Evolutionary conservation across 1,140 invertebrate genomes (phyloP).

Genomic region (Tetramorium alpestre): DNA sequence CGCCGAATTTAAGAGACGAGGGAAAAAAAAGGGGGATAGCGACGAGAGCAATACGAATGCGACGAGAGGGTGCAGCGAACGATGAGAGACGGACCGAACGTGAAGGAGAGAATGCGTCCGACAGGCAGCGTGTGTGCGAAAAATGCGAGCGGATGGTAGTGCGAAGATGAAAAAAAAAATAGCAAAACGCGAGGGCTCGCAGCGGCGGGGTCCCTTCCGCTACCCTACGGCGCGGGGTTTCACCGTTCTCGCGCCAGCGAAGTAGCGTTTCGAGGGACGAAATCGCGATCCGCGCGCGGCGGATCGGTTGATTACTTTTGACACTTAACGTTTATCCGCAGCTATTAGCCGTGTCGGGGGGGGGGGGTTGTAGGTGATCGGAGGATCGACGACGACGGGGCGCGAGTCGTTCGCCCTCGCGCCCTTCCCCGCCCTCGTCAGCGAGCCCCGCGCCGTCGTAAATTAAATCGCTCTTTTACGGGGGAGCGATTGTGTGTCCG

Average conservation of each 20-base stretch:
- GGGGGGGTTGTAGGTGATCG: neutral
- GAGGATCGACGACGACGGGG: neutral
- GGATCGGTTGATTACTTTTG: neutral
- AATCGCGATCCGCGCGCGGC: neutral
- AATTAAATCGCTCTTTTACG: neutral
- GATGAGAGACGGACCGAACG: neutral
- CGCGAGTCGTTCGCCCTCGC: neutral
- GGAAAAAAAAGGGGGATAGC: neutral
- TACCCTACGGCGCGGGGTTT: conserved; percentile 2
- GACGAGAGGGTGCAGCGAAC: neutral
- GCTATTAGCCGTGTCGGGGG: conserved; percentile 11
- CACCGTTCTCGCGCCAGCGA: neutral
- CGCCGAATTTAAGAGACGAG: neutral
- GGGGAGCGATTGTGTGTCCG: conserved; percentile 7
- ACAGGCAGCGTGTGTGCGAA: neutral
- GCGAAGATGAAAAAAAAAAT: conserved; percentile 3
- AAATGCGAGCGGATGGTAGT: neutral
- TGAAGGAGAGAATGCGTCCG: neutral
- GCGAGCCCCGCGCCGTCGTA: neutral
- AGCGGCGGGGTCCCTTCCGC: conserved; percentile 7
- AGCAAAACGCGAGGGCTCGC: conserved; percentile 15
- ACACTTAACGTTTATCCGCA: conserved; percentile 12
- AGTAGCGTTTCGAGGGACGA: neutral
- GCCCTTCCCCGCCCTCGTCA: too few species aligned
- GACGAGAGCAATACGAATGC: neutral